Evolutionary conservation across 64 coral and sea anemone genomes (phyloP), one percentile per base, ranked within the genome.

Genomic region (Exaiptasia diaphana): DNA sequence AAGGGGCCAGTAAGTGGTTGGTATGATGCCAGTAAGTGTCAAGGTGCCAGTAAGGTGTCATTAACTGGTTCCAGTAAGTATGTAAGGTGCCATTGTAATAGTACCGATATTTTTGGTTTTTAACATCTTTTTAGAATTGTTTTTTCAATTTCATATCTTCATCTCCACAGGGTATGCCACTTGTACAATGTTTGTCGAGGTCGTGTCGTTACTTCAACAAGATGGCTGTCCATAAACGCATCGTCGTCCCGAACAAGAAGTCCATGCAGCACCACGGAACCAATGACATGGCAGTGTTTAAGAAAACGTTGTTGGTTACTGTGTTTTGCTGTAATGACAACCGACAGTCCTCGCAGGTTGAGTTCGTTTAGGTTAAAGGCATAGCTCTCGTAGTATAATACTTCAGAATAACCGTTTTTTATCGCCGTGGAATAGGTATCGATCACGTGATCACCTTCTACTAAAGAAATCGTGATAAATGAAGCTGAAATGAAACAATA

Each of bases 401-500:
- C 69, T 48, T 73, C 41, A 24, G 69, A 73, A 12, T 73, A 73
- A 22, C 69, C 69, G 40, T 73, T 73, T 37, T 73, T 73, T 17
- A 73, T 73, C 36, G 0, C 69, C 4, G 69, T 45, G 15, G 38
- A 20, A 40, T 25, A 31, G 5, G 69, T 23, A 18, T 73, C 23
- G 4, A 29, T 22, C 10, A 45, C 18, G 28, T 46, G 20, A 1
- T 73, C 40, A 28, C 69, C 69, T 21, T 73, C 26, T 23, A 38
- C 20, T 2, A 73, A 40, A 46, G 22, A 26, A 7, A 46, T 25
- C 4, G 40, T 37, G 18, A 73, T 49, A n/a, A 38, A 73, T 5
- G 69, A 73, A 20, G 38, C 69, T 73, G 69, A 20, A 18, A 4
- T 42, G 14, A 52, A 49, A 26, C 0, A 73, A 48, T 2, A 67